Conservation (phyloP, 2,888 invertebrate genomes). For the Megalurothrips usitatus region DNA sequence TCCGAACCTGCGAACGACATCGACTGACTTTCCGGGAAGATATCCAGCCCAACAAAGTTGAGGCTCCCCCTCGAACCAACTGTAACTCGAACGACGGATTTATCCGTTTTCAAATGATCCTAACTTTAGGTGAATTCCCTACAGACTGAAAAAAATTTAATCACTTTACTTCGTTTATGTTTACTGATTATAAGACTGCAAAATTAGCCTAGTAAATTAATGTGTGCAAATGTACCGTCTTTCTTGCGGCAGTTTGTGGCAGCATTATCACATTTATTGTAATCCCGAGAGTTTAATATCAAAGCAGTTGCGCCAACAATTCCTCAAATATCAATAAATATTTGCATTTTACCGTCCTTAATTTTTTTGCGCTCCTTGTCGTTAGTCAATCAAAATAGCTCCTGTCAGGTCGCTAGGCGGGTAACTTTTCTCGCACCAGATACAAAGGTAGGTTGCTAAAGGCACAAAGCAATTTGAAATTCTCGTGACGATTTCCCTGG, state of each 20-base stretch:
- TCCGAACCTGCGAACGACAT: conserved; percentile 2
- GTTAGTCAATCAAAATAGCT: no score
- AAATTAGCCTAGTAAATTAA: neutral
- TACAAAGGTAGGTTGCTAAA: no score
- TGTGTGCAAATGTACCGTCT: neutral
- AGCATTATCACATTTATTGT: no score
- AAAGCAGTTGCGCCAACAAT: neutral
- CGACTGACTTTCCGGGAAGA: neutral
- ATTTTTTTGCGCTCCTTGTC: no score
- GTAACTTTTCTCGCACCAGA: no score
- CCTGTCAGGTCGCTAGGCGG: no score
- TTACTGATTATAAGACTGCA: neutral
- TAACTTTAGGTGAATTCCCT: neutral
- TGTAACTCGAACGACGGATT: neutral
- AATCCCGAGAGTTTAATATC: no score
- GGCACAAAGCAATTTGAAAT: no score
- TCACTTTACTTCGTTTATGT: neutral
- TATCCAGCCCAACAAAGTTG: neutral
- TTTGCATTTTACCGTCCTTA: neutral
- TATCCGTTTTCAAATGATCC: neutral
- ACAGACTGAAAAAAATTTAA: neutral
- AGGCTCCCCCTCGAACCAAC: neutral
- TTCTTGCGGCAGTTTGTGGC: no score
- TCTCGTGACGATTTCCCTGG: no score
- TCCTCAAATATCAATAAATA: neutral